phyloP scores from a whole-genome alignment of 2,113 vertebrate genomes.

The Gracilinanus agilis region DNA sequence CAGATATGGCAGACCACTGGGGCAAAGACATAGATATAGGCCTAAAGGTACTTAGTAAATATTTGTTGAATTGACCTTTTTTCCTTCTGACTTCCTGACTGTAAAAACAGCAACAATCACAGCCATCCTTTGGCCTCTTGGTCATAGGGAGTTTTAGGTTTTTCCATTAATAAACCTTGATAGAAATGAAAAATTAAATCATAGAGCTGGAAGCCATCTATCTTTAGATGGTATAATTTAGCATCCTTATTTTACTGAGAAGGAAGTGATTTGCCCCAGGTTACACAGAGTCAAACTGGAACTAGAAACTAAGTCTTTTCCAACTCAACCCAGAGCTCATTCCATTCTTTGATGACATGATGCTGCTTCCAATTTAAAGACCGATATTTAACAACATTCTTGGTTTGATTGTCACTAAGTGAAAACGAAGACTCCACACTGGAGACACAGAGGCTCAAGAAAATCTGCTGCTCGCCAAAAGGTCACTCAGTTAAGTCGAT shows the following conservation, averaged over 20 bases:
- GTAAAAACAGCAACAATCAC: background rate
- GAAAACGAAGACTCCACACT: background rate
- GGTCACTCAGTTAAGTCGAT: background rate
- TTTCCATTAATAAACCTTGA: background rate
- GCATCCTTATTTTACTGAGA: background rate
- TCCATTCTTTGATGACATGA: background rate
- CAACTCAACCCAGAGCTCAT: background rate
- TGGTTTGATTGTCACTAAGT: background rate
- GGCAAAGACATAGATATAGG: background rate
- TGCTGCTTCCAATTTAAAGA: background rate
- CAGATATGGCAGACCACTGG: background rate
- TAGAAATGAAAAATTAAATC: background rate
- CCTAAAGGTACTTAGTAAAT: background rate
- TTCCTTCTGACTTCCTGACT: background rate
- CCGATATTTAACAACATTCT: background rate
- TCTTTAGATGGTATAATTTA: background rate
- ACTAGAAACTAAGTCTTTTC: background rate
- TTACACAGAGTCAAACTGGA: background rate
- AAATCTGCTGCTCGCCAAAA: background rate
- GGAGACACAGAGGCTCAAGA: background rate
- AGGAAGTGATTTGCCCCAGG: background rate
- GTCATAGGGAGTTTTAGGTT: background rate
- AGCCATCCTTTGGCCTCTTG: background rate
- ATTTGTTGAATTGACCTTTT: background rate
- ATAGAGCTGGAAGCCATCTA: background rate